These are phyloP conservation scores for Unio pictorum DNA, from an alignment of 2,888 invertebrate genomes.

Conservation along the genomic window DNA sequence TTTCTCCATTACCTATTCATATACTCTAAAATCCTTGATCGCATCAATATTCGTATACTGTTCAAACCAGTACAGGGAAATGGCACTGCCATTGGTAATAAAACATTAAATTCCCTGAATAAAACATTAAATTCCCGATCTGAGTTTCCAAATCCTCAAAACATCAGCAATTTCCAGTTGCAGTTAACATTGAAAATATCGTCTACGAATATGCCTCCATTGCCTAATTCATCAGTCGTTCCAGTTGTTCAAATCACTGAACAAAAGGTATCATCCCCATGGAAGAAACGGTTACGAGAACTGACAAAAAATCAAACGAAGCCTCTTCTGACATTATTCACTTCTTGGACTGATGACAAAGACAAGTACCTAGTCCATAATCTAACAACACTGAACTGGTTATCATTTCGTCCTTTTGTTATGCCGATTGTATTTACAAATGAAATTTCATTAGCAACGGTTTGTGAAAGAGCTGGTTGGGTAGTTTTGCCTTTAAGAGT, in stretches of 20 bases:
- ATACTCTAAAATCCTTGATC: conserved; percentile 34
- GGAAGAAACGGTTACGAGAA: neutral
- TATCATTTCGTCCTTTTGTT: conserved; percentile 42
- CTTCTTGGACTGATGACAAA: conserved; percentile 46
- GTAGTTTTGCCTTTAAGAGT: conserved; percentile 34
- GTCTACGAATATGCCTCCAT: too few species aligned
- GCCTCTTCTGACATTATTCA: conserved; percentile 50
- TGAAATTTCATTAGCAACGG: conserved; percentile 26
- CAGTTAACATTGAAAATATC: neutral
- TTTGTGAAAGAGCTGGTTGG: conserved; percentile 41
- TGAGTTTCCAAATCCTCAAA: conserved; percentile 29
- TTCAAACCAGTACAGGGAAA: conserved; percentile 30
- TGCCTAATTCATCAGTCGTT: too few species aligned
- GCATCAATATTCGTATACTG: conserved; percentile 18
- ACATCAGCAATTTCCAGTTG: conserved; percentile 14
- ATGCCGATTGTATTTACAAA: conserved; percentile 49
- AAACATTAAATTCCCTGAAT: conserved; percentile 29
- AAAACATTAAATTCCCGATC: conserved; percentile 30
- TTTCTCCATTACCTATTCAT: conserved; percentile 22
- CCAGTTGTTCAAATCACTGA: too few species aligned
- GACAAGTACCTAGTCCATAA: conserved; percentile 46
- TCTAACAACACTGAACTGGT: conserved; percentile 51
- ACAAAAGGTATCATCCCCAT: too few species aligned
- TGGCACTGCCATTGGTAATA: conserved; percentile 26
- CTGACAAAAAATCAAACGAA: conserved; percentile 16